Percentiles rank a stretch among this genome's conserved stretches.
Evolutionary conservation across 2,113 vertebrate genomes (phyloP).

Genomic region (Dryoscopus gambensis): DNA sequence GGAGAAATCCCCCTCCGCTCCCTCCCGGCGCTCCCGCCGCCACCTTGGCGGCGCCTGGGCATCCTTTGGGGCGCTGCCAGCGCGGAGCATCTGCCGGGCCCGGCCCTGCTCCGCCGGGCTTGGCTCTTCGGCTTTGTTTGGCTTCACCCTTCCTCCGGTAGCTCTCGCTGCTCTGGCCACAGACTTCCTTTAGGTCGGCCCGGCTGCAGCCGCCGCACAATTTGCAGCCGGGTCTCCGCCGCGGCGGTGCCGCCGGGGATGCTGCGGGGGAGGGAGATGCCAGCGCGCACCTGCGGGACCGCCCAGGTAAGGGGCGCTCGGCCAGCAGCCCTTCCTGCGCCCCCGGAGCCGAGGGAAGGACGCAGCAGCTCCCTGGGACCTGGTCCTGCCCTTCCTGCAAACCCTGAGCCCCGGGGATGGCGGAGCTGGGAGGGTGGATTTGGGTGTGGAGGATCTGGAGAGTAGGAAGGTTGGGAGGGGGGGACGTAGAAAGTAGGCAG

Average conservation of each 20-base stretch:
- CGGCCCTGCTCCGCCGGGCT: neutral
- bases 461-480: accelerated
- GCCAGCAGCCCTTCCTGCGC: neutral
- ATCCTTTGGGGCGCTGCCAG: accelerated
- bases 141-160: constrained; percentile 18
- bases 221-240: neutral
- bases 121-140: neutral
- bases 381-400: neutral
- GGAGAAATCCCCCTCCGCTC: neutral
- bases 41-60: neutral
- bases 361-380: neutral
- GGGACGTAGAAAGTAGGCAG: neutral
- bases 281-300: neutral
- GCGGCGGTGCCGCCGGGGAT: neutral
- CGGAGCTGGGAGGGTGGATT: neutral
- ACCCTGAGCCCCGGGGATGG: neutral
- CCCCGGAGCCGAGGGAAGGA: neutral
- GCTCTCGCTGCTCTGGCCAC: neutral
- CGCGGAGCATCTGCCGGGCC: neutral
- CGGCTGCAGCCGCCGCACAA: neutral
- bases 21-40: accelerated
- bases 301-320: neutral
- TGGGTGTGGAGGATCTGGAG: neutral
- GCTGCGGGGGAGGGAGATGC: neutral
- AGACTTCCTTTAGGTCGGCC: neutral